Base-by-base conservation (phyloP, 2,888 invertebrate species). In the Limnephilus marmoratus region DNA sequence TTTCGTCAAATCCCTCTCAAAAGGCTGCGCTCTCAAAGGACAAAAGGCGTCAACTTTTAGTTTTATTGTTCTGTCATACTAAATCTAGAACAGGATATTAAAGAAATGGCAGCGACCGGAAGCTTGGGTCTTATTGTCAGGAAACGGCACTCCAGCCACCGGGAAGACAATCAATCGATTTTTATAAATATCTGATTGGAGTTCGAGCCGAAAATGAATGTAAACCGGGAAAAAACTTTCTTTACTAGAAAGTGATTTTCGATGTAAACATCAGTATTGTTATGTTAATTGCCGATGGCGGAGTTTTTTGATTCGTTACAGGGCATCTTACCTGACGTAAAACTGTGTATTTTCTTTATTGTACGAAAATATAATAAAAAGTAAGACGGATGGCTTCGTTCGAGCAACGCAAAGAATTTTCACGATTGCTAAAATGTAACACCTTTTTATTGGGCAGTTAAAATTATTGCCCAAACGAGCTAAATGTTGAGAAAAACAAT, bases 41-140 rank as follows among this genome's bases (percentile, higher is more conserved):
- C 49, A 89, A 89, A 89, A 85, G 88, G 80, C 29, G 86, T 37
- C 86, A 86, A 37, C 29, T 81, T 90, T 82, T 88, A 68, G 49
- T 90, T 90, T 90, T 81, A 82, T 90, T 90, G 90, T 49, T 90
- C 82, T 82, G 88, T 90, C 29, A 34, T 90, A 11, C 68, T 81
- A 45, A 45, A 81, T 90, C 49, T 13, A n/a, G 49, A 82, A 49
- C 45, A 82, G 82, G 37, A 68, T 89, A 68, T 89, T 31, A 68
- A 34, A 31, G 37, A 89, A 89, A 89, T 41, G 12, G 31, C 29
- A 49, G 45, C 53, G 41, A 24, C 53, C 87, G 53, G 34, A 87
- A 87, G 45, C 53, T 87, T 45, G 45, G 87, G 53, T 29, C 53
- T 45, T 53, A 87, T 87, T 87, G 45, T 87, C 87, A 89, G 68